phyloP scores from a whole-genome alignment of 1,140 invertebrate species.

The Trichonephila clavata region DNA sequence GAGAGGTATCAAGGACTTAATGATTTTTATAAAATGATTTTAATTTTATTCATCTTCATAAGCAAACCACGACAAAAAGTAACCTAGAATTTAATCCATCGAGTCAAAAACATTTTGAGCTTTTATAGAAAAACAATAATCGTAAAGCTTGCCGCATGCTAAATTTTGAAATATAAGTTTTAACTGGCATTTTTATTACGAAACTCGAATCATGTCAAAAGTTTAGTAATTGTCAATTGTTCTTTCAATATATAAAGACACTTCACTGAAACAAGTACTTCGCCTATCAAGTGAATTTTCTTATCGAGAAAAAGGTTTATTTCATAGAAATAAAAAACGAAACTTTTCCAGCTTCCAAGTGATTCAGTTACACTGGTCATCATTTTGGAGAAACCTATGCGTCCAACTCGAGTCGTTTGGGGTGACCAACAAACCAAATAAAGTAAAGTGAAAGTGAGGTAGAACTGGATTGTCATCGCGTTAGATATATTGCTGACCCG shows the following conservation, averaged over 20 bases:
- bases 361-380: constrained; percentile 74
- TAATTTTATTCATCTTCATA: too few species aligned
- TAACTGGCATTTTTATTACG: not conserved
- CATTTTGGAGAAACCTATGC: constrained; percentile 70
- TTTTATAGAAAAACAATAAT: too few species aligned
- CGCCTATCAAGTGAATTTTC: constrained; percentile 12
- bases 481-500: constrained; percentile 75
- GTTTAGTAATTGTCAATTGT: too few species aligned
- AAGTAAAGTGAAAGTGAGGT: constrained; percentile 59
- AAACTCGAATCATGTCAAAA: not conserved
- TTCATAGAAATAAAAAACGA: not conserved
- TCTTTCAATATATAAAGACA: not conserved
- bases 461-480: constrained; percentile 71
- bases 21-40: too few species aligned
- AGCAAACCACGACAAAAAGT: too few species aligned
- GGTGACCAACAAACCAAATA: constrained; percentile 70
- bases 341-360: constrained; percentile 28
- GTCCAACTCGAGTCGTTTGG: constrained; percentile 51
- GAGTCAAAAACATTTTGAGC: too few species aligned
- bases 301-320: not conserved
- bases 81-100: too few species aligned
- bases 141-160: too few species aligned
- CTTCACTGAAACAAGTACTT: not conserved
- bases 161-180: not conserved
- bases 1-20: too few species aligned